These are phyloP conservation scores for Metalampra italica DNA, from an alignment of 2,888 invertebrate genomes.

Conservation along the genomic window DNA sequence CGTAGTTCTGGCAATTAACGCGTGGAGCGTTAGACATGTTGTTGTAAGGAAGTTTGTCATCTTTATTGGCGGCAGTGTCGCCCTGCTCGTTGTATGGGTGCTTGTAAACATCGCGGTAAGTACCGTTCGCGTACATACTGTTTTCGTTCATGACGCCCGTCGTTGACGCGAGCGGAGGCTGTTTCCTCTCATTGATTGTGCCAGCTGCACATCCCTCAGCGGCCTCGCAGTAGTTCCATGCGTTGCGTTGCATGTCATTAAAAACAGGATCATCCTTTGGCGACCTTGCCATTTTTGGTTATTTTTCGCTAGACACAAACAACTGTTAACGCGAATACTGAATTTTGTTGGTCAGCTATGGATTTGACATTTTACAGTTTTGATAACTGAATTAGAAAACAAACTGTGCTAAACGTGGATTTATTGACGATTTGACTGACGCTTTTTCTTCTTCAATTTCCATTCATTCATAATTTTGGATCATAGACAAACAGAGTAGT, in stretches of 20 bases:
- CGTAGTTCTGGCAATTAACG: constrained; percentile 54
- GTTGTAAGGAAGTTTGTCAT: constrained; percentile 52
- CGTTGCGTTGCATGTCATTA: constrained; percentile 63
- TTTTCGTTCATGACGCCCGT: constrained; percentile 49
- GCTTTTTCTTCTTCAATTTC: constrained; percentile 6
- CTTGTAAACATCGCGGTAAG: constrained; percentile 60
- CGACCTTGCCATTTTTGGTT: constrained; percentile 76
- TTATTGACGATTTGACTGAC: constrained; percentile 57
- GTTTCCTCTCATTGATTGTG: constrained; percentile 51
- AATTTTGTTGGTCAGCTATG: constrained; percentile 38
- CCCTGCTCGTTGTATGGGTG: constrained; percentile 51
- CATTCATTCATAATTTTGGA: neutral
- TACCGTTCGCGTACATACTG: constrained; percentile 53
- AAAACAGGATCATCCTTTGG: constrained; percentile 70
- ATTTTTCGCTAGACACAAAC: constrained; percentile 37
- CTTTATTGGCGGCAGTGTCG: constrained; percentile 46
- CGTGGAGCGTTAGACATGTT: constrained; percentile 45
- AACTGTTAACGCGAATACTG: constrained; percentile 25
- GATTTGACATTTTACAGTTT: constrained; percentile 57
- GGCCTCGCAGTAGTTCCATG: constrained; percentile 70
- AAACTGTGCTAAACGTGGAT: constrained; percentile 52
- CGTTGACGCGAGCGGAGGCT: constrained; percentile 43
- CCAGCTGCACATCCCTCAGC: constrained; percentile 58
- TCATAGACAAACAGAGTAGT: too few species aligned
- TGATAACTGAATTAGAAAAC: constrained; percentile 32